Conservation (phyloP, 37 sponge, comb jelly and placozoan genomes). For the Geodia barretti region DNA sequence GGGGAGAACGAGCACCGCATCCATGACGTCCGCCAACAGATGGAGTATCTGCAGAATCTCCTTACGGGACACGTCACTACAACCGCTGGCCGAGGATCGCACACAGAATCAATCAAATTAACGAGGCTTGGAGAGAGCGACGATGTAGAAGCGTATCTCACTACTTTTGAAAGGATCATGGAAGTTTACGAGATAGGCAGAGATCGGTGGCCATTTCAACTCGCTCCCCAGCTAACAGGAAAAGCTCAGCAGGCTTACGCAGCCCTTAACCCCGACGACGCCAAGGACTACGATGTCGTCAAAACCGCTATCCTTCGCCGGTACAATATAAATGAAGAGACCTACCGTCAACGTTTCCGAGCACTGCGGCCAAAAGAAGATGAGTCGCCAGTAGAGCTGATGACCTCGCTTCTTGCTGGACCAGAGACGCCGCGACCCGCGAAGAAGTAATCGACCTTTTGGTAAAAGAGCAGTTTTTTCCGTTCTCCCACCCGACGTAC, state of each 20-base stretch:
- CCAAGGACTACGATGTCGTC: slow-evolving; percentile 6
- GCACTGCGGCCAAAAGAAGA: slow-evolving; percentile 7
- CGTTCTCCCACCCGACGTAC: slow-evolving; percentile 17
- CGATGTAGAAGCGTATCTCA: slow-evolving; percentile 32
- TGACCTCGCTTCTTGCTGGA: slow-evolving; percentile 34
- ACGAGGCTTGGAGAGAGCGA: slow-evolving; percentile 3
- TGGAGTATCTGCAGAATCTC: background rate
- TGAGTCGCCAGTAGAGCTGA: too few species aligned
- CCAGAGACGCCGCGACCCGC: background rate
- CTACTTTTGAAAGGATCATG: slow-evolving; percentile 41
- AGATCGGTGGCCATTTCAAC: slow-evolving; percentile 10
- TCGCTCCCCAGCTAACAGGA: slow-evolving; percentile 29
- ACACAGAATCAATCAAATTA: background rate
- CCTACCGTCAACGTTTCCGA: slow-evolving; percentile 21
- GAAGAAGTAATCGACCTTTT: slow-evolving; percentile 22
- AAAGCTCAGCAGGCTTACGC: slow-evolving; percentile 40
- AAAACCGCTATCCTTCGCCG: slow-evolving; percentile 20
- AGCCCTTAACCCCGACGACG: slow-evolving; percentile 23
- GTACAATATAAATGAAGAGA: slow-evolving; percentile 44
- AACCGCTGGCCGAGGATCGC: background rate
- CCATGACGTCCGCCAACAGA: background rate
- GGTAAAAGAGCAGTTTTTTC: slow-evolving; percentile 26
- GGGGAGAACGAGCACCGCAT: background rate
- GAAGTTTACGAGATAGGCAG: slow-evolving; percentile 16
- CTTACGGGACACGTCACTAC: background rate